A percentile compares a stretch with the other conserved stretches of the same genome.
Conservation (phyloP, 2,113 vertebrate genomes). For the Dromiciops gliroides region DNA sequence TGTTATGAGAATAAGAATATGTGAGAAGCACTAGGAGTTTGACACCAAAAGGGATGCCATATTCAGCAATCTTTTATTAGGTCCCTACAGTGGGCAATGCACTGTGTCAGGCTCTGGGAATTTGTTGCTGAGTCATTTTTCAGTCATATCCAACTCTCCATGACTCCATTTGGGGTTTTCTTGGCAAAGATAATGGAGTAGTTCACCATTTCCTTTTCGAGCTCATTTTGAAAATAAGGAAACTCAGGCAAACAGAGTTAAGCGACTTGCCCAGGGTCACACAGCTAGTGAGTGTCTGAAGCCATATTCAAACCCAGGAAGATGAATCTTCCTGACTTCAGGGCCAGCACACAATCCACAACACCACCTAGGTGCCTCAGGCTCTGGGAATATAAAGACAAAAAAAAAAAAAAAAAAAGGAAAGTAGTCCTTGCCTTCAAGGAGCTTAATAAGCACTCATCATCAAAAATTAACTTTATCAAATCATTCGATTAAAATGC, state of each 20-base stretch:
- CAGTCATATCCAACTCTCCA: neutral
- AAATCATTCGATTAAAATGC: neutral
- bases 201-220: neutral
- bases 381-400: neutral
- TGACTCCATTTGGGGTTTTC: neutral
- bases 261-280: neutral
- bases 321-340: neutral
- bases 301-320: neutral
- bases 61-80: neutral
- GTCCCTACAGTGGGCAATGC: neutral
- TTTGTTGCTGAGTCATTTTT: neutral
- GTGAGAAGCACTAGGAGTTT: neutral
- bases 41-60: neutral
- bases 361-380: neutral
- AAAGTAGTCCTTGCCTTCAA: neutral
- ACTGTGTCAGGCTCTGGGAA: neutral
- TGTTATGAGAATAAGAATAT: neutral
- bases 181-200: neutral
- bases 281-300: neutral
- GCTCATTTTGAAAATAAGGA: neutral
- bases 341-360: neutral
- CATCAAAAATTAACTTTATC: neutral
- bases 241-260: neutral
- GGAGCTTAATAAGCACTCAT: neutral
- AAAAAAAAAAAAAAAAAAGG: neutral